Conservation (phyloP, 1,140 invertebrate genomes). For the Drosophila albomicans region DNA sequence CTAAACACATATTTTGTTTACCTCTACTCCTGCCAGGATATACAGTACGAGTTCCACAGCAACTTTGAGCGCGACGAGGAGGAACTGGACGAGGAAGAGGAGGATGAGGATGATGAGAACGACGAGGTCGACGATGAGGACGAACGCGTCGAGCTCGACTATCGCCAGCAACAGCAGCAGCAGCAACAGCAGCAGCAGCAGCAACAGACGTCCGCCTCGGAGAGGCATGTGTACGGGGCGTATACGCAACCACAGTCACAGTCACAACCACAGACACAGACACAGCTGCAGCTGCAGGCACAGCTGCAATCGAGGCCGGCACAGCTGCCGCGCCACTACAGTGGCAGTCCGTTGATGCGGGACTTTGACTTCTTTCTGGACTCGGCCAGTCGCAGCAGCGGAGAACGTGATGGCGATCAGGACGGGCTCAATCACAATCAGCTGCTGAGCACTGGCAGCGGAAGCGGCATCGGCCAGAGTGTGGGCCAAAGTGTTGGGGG, state of each 20-base stretch:
- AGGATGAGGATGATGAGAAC: constrained; percentile 67
- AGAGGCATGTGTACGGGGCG: constrained; percentile 54
- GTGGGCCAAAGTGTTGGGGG: constrained; percentile 53
- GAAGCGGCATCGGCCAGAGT: constrained; percentile 49
- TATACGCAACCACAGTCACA: constrained; percentile 48
- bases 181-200: constrained; percentile 46
- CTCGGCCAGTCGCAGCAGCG: constrained; percentile 82
- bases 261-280: constrained; percentile 35
- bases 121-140: constrained; percentile 72
- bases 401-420: constrained; percentile 73
- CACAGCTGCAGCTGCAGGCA: constrained; percentile 41
- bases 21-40: constrained; percentile 59
- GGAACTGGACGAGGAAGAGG: constrained; percentile 70
- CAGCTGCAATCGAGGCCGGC: constrained; percentile 40
- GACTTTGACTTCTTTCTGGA: constrained; percentile 84
- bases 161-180: constrained; percentile 62
- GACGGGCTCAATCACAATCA: constrained; percentile 82
- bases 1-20: not conserved
- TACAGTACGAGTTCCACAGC: constrained; percentile 83
- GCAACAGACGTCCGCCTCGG: constrained; percentile 37
- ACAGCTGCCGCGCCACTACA: constrained; percentile 68
- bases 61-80: constrained; percentile 80
- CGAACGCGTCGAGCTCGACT: constrained; percentile 56
- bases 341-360: constrained; percentile 76
- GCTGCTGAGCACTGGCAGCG: constrained; percentile 61